Conservation (phyloP, 2,888 invertebrate genomes). For the Miltochrista miniata region DNA sequence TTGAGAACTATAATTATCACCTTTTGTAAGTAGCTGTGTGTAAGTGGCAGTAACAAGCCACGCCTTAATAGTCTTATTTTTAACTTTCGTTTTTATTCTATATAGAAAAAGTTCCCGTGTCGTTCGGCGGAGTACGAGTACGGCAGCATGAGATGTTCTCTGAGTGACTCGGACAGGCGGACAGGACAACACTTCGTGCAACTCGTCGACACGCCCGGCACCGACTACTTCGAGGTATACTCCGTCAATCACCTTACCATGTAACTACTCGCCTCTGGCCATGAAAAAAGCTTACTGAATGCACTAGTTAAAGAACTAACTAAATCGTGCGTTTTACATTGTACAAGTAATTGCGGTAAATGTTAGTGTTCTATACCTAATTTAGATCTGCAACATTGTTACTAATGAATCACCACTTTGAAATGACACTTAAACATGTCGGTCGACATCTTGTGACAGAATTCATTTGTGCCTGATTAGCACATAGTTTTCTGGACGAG, state of each 20-base stretch:
- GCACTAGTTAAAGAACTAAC: not conserved
- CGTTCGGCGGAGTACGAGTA: constrained; percentile 97
- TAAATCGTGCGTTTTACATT: not conserved
- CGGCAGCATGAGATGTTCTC: constrained; percentile 94
- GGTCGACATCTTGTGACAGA: no score
- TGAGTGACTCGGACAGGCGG: constrained; percentile 94
- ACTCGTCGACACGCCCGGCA: constrained; percentile 91
- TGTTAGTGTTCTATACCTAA: not conserved
- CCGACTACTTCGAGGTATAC: constrained; percentile 79
- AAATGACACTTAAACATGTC: not conserved
- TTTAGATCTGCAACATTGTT: not conserved
- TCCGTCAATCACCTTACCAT: constrained; percentile 1
- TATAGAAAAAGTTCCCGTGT: constrained; percentile 93
- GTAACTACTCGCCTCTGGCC: not conserved
- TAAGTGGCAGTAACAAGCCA: no score
- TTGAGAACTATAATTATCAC: no score
- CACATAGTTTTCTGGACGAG: no score
- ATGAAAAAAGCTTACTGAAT: not conserved
- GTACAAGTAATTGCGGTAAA: not conserved
- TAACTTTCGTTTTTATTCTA: constrained; percentile 20
- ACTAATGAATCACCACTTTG: not conserved
- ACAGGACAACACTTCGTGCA: constrained; percentile 95
- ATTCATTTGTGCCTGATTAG: no score
- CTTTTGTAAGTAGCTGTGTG: no score
- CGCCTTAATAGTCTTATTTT: not conserved